Percentiles rank a stretch among this genome's conserved stretches.
phyloP scores from a whole-genome alignment of 2,888 invertebrate species.

The Amaurobius ferox region DNA sequence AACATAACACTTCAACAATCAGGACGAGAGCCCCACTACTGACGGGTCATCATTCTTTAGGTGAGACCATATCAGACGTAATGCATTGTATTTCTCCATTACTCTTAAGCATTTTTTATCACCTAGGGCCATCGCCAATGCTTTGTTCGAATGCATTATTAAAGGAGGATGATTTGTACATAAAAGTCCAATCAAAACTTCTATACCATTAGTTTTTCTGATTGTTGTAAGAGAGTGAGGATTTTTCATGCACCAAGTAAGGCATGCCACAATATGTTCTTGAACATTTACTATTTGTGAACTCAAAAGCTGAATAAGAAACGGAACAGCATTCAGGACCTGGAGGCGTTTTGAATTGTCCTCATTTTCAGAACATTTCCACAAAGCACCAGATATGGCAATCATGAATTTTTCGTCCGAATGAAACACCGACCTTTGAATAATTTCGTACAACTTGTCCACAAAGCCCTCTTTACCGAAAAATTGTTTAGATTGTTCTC shows the following conservation, averaged over 20 bases:
- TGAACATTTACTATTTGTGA: slow-evolving; percentile 52
- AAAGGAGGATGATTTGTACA: slow-evolving; percentile 37
- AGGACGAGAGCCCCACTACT: no score
- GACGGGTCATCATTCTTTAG: slow-evolving; percentile 36
- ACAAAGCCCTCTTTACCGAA: slow-evolving; percentile 40
- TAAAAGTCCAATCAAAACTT: slow-evolving; percentile 36
- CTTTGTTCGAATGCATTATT: slow-evolving; percentile 60
- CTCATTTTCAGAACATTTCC: slow-evolving; percentile 55
- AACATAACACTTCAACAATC: no score
- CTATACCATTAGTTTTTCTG: slow-evolving; percentile 59
- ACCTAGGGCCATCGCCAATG: slow-evolving; percentile 25
- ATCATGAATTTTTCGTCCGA: slow-evolving; percentile 41
- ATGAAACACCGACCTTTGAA: slow-evolving; percentile 49
- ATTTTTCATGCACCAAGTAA: slow-evolving; percentile 40
- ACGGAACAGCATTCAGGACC: slow-evolving; percentile 35
- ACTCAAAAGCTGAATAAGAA: slow-evolving; percentile 38
- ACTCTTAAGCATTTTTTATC: slow-evolving; percentile 47
- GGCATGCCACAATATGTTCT: slow-evolving; percentile 44
- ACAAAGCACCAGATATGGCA: slow-evolving; percentile 41
- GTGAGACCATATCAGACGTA: slow-evolving; percentile 52
- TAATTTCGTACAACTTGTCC: slow-evolving; percentile 50
- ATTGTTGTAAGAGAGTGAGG: slow-evolving; percentile 34
- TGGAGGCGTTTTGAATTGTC: slow-evolving; percentile 29
- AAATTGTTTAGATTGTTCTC: slow-evolving; percentile 25
- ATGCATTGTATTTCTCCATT: slow-evolving; percentile 37